Base-by-base conservation (phyloP, 2,797 vertebrate species). In the Corythornis leucogaster region DNA sequence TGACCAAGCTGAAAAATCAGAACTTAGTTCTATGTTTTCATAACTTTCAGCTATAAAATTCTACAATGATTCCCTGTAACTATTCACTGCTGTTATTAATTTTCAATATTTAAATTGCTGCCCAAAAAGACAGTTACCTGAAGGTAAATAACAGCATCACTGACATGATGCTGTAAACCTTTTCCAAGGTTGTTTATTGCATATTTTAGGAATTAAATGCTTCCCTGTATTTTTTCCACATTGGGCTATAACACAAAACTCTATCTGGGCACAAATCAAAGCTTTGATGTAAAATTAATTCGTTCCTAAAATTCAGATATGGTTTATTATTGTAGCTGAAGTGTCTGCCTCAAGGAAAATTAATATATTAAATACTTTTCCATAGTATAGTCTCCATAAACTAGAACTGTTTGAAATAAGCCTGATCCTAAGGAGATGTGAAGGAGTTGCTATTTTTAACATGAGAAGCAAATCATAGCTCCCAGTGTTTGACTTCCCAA, bases 401-500 rank as follows among this genome's bases (percentile, higher is more conserved):
- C 53, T 77, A 61, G 51, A 91, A 66, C 81, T 96, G 91, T 95
- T 97, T 97, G 95, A 97, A 97, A 96, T 59, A 90, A 95, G 55
- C 40, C 80, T n/a, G 57, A 84, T 93, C 68, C 70, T 92, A 80
- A 82, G 94, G 95, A 96, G 88, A 93, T 75, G 92, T 87, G 76
- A 28, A 70, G 19, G 17, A 92, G 89, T 90, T 94, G 82, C 92
- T 97, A 96, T 97, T 97, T 96, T 97, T 95, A 96, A 88, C 92
- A 80, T 77, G 50, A 92, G 85, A 97, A 93, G 89, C 93, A 96
- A 97, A 97, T 92, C 88, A 94, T 83, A 88, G 85, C 92, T 96
- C 93, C 90, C 89, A 93, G 66, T 97, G 94, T 97, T 97, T 97
- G 96, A 97, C 96, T 96, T 97, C 80, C 64, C 84, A 97, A 97